A percentile compares a stretch with the other conserved stretches of the same genome.
These are phyloP conservation scores for Alcedo atthis DNA, from an alignment of 2,797 vertebrate genomes.

Conservation along the genomic window DNA sequence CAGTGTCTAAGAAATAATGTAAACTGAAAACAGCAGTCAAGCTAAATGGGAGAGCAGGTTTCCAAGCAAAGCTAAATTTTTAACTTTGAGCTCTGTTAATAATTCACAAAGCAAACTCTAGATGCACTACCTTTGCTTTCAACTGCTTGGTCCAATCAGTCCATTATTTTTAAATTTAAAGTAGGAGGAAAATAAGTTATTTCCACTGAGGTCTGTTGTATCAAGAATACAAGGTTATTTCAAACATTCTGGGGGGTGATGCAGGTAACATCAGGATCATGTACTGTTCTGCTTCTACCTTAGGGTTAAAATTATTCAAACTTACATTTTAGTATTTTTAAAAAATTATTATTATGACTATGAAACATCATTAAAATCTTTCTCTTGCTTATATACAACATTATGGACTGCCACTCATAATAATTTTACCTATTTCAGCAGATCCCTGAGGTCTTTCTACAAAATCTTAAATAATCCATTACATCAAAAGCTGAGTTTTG, in stretches of 20 bases:
- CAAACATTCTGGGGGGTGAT: slow-evolving; percentile 2
- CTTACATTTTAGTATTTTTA: background rate
- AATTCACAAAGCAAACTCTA: slow-evolving; percentile 60
- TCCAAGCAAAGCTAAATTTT: slow-evolving; percentile 60
- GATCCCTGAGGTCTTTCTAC: slow-evolving; percentile 13
- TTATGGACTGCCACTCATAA: slow-evolving; percentile 12
- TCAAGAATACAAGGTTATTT: slow-evolving; percentile 43
- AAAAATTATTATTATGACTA: background rate
- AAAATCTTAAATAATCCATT: slow-evolving; percentile 63
- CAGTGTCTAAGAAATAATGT: slow-evolving; percentile 56
- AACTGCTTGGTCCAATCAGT: slow-evolving; percentile 55
- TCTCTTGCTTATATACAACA: background rate
- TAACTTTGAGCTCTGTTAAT: slow-evolving; percentile 54
- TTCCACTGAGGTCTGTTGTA: slow-evolving; percentile 8
- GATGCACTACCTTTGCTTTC: slow-evolving; percentile 43
- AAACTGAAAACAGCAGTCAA: slow-evolving; percentile 57
- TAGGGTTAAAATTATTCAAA: slow-evolving; percentile 20
- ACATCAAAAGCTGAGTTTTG: slow-evolving; percentile 30
- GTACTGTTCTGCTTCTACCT: background rate
- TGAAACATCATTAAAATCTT: slow-evolving; percentile 22
- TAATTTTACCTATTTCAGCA: background rate
- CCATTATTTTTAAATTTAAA: slow-evolving; percentile 48
- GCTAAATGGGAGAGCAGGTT: slow-evolving; percentile 53
- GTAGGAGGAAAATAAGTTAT: slow-evolving; percentile 1
- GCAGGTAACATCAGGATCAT: slow-evolving; percentile 19